Base-by-base conservation (phyloP, 2,888 invertebrate species). In the Brenthis ino region DNA sequence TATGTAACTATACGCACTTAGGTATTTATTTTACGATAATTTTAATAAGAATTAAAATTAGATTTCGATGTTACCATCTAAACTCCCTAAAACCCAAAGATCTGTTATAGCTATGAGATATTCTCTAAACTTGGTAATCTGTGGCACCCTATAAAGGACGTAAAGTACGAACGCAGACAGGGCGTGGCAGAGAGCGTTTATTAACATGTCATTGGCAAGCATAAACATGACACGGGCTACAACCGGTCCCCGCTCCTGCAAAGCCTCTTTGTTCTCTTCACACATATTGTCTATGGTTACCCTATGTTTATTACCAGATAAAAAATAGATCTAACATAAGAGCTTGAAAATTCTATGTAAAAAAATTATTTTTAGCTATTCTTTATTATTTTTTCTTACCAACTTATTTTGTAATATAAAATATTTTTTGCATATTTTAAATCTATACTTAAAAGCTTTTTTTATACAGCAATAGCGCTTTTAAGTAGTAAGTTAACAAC, bases 181-280 rank as follows among this genome's bases (percentile, higher is more conserved):
- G 82, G 87, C 85, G 86, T 68, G 68, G 70, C 70, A 57, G 65
- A 37, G 37, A 68, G 69, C 73, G 72, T 83, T 80, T 85, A 87
- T 85, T 85, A 87, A 86, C 87, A 84, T 87, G 88, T 88, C 88
- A 88, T 77, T 84, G 73, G 74, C 76, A 76, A 74, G 71, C 73
- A 81, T 79, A 77, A 74, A 75, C 74, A 76, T 74, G 72, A 73
- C 71, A 71, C 57, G 65, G 61, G 72, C 79, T 81, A 72, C 67
- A 61, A 83, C 70, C 66, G 74, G 77, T 77, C 69, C 82, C 82
- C 69, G 82, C 77, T 80, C 76, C 79, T 77, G 78, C 82, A 81
- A 82, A 80, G 79, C 76, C 73, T 68, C 81, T 85, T 87, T 87
- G 86, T 87, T 85, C 70, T 74, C 77, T 85, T 85, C 82, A 82